Base-by-base conservation (phyloP, 2,888 invertebrate species). In the Lepidochitona cinerea region DNA sequence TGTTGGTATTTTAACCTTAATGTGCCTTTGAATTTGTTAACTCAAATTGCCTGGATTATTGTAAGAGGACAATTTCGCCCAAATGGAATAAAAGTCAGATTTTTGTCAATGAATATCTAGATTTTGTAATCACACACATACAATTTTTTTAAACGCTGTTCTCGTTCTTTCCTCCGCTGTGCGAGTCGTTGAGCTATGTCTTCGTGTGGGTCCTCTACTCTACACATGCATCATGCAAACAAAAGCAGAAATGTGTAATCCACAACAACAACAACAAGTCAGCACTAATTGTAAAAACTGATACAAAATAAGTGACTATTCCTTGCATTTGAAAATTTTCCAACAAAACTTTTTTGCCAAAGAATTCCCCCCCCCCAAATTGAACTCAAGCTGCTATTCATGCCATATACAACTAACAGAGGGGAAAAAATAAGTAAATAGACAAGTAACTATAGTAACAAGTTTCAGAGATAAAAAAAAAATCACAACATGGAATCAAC, bases 121-220 rank as follows among this genome's bases (percentile, higher is more conserved):
- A n/a, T n/a, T n/a, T n/a, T n/a, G n/a, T n/a, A 65, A 71, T 23
- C 66, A 66, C 65, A 41, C 71, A 71, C 71, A 66, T 71, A 71
- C 71, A 71, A 65, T 52, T 41, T 71, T 41, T 59, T 66, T 65
- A 71, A 71, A 32, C 71, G 26, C n/a, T 71, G n/a, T 37, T 66
- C 41, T 71, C 37, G 41, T 52, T 65, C 65, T 52, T 33, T 37
- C 29, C 71, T 36, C 32, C 37, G 36, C 26, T 33, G 65, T 23
- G 36, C 18, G 41, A 49, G 36, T 66, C 65, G 5, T 14, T 49
- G n/a, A 26, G 37, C 23, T 32, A 37, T 26, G 37, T 36, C 54
- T 37, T 12, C 1, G 7, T 36, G 32, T 12, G 54, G 37, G 36
- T 59, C 59, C 29, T 70, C 59, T 70, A 36, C 14, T 54, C 70